Evolutionary conservation across 2,888 invertebrate species (phyloP).

Genomic region (Conomelus anceps): DNA sequence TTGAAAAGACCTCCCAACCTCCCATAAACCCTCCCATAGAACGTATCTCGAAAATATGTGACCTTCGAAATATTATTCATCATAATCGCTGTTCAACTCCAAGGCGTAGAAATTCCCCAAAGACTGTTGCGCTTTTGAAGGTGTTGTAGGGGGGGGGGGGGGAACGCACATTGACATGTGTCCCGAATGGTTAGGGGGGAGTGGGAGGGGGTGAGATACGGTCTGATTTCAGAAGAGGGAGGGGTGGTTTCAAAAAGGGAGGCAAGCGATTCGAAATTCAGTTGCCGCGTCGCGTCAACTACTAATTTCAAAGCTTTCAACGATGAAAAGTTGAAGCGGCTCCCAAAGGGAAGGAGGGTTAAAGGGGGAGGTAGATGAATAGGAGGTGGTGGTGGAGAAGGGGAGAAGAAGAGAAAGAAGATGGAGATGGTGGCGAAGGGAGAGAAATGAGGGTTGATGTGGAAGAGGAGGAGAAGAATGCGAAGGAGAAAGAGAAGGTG

Average conservation of each 20-base stretch:
- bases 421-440: too few relatives aligned
- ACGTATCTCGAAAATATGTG: neutral
- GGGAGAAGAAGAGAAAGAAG: too few relatives aligned
- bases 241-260: too few relatives aligned
- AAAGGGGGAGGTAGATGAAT: neutral
- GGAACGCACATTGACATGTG: neutral
- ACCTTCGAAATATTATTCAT: neutral
- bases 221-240: neutral
- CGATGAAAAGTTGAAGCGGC: neutral
- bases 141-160: neutral
- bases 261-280: neutral
- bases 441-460: neutral
- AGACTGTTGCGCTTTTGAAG: neutral
- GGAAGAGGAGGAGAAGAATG: neutral
- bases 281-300: neutral
- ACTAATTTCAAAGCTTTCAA: neutral
- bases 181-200: neutral
- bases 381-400: neutral
- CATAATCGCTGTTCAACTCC: neutral
- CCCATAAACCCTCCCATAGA: too few relatives aligned
- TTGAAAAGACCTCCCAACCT: too few relatives aligned
- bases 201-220: neutral
- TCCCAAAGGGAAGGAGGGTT: neutral
- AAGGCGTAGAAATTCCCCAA: neutral
- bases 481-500: too few relatives aligned